Percentiles rank a stretch among this genome's conserved stretches.
Conservation (phyloP, 2,113 vertebrate genomes). For the Gobio gobio region DNA sequence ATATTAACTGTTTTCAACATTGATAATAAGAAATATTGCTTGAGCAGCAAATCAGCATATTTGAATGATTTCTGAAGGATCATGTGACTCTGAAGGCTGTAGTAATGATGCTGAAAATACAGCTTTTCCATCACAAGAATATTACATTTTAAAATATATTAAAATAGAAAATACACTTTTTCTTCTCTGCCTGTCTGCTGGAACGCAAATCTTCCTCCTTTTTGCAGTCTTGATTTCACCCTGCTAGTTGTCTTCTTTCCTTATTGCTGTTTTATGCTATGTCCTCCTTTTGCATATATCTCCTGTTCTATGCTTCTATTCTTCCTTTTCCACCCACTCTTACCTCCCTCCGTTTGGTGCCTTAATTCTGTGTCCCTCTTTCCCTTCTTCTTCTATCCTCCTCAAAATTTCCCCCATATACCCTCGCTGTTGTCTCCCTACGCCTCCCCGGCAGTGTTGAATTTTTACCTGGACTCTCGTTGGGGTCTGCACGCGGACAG, state of each 20-base stretch:
- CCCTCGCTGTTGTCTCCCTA: conserved; percentile 26
- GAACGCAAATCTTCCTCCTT: conserved; percentile 9
- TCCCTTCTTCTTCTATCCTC: conserved; percentile 52
- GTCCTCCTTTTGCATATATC: conserved; percentile 3
- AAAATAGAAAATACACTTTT: not conserved
- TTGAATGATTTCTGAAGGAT: too few species aligned
- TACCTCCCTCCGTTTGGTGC: not conserved
- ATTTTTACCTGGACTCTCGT: conserved; percentile 94
- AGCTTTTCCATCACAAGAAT: too few species aligned
- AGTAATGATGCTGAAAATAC: too few species aligned
- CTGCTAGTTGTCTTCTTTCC: conserved; percentile 28
- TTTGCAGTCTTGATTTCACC: conserved; percentile 4
- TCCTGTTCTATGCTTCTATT: conserved; percentile 19
- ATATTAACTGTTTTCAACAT: too few species aligned
- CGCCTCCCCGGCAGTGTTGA: conserved; percentile 80
- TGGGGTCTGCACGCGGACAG: conserved; percentile 93
- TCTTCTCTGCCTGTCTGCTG: conserved; percentile 6
- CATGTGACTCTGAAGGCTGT: too few species aligned
- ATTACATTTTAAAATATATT: too few species aligned
- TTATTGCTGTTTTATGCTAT: conserved; percentile 26
- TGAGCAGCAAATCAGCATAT: too few species aligned
- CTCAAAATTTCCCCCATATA: conserved; percentile 39
- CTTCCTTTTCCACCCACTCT: conserved; percentile 40
- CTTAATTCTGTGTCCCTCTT: conserved; percentile 1
- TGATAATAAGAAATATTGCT: too few species aligned